Base-by-base conservation (phyloP, 2,113 vertebrate species). In the Typhlomys cinereus region DNA sequence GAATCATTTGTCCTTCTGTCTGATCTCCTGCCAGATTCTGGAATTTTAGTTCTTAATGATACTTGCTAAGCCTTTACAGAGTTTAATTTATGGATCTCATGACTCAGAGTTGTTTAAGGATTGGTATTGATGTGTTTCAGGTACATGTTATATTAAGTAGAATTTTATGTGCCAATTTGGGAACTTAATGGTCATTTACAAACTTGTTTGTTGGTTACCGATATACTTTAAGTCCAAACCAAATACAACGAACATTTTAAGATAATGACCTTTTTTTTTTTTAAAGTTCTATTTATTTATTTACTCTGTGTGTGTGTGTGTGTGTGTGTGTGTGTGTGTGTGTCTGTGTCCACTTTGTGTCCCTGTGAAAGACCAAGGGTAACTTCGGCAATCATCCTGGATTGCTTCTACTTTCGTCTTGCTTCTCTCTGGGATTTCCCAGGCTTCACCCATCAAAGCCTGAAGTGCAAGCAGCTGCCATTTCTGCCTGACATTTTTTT, bases 101-200 rank as follows among this genome's bases (percentile, higher is more conserved):
- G 54, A 69, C 11, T 12, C 73, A 57, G 12, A 79, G 78, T 75
- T 78, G 50, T 12, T 88, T 34, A 88, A 73, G 12, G 2, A 2
- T 69, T 89, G 44, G 34, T 87, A 69, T 76, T 87, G 27, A 4
- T 80, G 4, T 78, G 36, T 80, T 92, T 94, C 69, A 93, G 71
- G 88, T 90, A 84, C 36, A 89, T 93, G 96, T 94, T 89, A 91
- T 10, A 21, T 74, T 64, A 92, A 95, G 78, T 41, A 44, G 59
- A 34, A 36, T 93, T 96, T 95, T 84, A 69, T 84, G 76, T 91
- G 87, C 89, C 88, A 93, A 74, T 81, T 50, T 92, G 21, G 23
- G 39, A 94, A 89, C 44, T 74, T 93, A 94, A 84, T 89, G 85
- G 89, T 96, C 67, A 84, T 78, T 92, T 94, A 86, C 70, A 92